A percentile compares a stretch with the other conserved stretches of the same genome.
Conservation (phyloP, 1,140 invertebrate species). For the Gyrodactylus bullatarudis region DNA sequence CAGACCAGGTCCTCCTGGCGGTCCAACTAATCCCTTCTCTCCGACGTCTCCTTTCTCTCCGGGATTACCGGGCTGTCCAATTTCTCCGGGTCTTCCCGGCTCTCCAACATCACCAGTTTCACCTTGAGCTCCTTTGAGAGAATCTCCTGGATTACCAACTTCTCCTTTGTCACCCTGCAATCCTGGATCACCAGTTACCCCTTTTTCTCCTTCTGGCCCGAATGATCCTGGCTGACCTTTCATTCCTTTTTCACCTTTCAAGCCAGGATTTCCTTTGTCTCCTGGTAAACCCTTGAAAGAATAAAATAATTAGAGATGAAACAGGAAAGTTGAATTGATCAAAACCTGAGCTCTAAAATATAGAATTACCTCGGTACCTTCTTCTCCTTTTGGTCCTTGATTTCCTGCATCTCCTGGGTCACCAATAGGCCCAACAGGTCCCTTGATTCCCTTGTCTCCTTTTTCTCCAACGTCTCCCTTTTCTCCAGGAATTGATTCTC, state of each 20-base stretch:
- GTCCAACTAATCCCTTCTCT: background rate
- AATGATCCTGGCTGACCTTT: background rate
- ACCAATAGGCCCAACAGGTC: background rate
- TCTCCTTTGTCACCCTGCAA: background rate
- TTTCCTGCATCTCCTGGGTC: background rate
- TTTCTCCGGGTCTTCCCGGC: background rate
- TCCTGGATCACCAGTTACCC: background rate
- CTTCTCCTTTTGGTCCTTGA: background rate
- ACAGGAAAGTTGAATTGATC: background rate
- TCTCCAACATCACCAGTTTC: background rate
- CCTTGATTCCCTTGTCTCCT: background rate
- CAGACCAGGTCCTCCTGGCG: background rate
- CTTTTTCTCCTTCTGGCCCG: background rate
- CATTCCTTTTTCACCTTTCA: background rate
- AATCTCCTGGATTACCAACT: background rate
- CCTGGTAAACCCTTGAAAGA: background rate
- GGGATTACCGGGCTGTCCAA: background rate
- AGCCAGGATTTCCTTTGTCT: background rate
- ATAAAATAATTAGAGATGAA: background rate
- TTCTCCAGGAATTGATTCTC: background rate
- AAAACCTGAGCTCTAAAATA: background rate
- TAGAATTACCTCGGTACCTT: background rate
- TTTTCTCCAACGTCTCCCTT: conserved; percentile 2
- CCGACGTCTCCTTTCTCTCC: background rate
- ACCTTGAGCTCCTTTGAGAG: background rate